A percentile compares a stretch with the other conserved stretches of the same genome.
These are phyloP conservation scores for Luperina nickerlii DNA, from an alignment of 2,888 invertebrate species.

Conservation along the genomic window DNA sequence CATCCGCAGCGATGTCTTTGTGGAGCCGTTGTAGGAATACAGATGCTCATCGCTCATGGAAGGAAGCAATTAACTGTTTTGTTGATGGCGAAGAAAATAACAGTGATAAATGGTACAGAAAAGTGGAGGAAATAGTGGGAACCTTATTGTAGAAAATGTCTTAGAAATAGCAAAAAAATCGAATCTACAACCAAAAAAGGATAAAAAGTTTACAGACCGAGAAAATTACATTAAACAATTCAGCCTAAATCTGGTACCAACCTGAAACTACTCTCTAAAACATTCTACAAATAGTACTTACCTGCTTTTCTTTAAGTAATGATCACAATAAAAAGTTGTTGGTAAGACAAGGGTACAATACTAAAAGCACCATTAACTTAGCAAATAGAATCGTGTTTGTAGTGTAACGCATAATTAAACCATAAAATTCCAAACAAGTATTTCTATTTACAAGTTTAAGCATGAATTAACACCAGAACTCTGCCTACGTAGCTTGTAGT, in stretches of 20 bases:
- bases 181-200: too few relatives aligned
- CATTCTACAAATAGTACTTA: neutral
- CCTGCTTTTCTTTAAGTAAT: neutral
- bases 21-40: conserved; percentile 55
- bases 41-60: conserved; percentile 56
- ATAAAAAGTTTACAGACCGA: neutral
- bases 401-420: neutral
- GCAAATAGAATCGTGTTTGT: neutral
- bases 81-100: conserved; percentile 54
- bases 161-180: too few relatives aligned
- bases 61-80: conserved; percentile 63
- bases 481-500: conserved; percentile 26
- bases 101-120: conserved; percentile 38
- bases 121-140: neutral
- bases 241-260: neutral
- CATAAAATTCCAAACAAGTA: conserved; percentile 17
- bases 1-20: conserved; percentile 77
- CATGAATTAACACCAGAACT: conserved; percentile 32
- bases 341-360: too few relatives aligned
- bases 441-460: conserved; percentile 24
- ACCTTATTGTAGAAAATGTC: neutral
- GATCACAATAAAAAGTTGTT: neutral
- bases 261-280: neutral
- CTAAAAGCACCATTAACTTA: neutral
- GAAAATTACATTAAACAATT: neutral